Conservation (phyloP, 2,797 vertebrate genomes). For the Knipowitschia caucasica region DNA sequence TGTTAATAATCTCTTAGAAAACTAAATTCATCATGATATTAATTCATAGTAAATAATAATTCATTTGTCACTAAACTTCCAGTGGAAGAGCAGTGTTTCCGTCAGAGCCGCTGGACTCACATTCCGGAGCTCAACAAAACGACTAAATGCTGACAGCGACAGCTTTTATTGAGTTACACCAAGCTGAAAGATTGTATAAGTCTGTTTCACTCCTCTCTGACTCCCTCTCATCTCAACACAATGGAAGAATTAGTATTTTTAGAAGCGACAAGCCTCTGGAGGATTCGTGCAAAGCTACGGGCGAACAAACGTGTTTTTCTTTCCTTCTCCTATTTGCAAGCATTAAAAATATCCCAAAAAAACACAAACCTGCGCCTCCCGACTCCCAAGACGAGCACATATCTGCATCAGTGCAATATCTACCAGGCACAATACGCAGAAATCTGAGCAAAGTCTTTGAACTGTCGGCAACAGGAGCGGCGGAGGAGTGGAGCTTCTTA, state of each 20-base stretch:
- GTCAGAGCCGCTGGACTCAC: too few species aligned
- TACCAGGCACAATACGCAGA: conserved; percentile 40
- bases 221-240: conserved; percentile 36
- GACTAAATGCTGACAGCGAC: too few species aligned
- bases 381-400: conserved; percentile 22
- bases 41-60: too few species aligned
- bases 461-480: conserved; percentile 47
- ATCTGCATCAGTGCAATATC: conserved; percentile 26
- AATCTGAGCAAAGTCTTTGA: conserved; percentile 59
- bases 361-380: neutral
- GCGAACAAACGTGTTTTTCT: conserved; percentile 18
- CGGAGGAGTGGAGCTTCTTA: conserved; percentile 45
- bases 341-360: conserved; percentile 8
- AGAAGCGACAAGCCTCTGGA: conserved; percentile 56
- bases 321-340: conserved; percentile 24
- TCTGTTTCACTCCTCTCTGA: conserved; percentile 15
- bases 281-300: conserved; percentile 47
- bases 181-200: conserved; percentile 7
- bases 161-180: neutral
- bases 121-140: too few species aligned
- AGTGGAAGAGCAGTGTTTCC: too few species aligned
- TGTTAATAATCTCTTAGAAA: too few species aligned
- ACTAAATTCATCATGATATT: too few species aligned
- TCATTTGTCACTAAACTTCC: too few species aligned
- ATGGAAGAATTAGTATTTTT: conserved; percentile 67